Conservation (phyloP, 2,113 vertebrate genomes). For the Rhinolophus sinicus region DNA sequence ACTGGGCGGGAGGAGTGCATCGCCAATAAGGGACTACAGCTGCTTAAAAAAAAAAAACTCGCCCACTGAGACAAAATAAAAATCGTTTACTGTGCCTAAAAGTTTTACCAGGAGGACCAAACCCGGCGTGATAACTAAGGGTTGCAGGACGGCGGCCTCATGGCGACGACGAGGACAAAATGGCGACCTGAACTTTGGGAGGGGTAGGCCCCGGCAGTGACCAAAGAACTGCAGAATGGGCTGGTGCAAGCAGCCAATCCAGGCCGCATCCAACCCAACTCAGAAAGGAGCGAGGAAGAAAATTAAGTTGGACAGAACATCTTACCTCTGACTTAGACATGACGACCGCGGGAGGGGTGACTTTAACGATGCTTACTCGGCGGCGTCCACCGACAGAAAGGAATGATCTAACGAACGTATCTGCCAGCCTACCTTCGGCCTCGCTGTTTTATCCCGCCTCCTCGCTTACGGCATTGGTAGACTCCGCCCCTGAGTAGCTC, state of each 20-base stretch:
- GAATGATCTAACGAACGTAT: conserved; percentile 1
- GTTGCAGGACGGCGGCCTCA: conserved; percentile 25
- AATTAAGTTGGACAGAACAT: fast-evolving
- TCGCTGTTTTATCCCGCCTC: conserved; percentile 77
- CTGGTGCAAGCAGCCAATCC: not conserved
- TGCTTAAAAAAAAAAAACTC: not conserved
- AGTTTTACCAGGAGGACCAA: fast-evolving
- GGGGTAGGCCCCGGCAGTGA: conserved; percentile 44
- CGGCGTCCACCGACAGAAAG: conserved; percentile 72
- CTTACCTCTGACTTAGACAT: conserved; percentile 85
- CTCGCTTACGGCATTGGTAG: conserved; percentile 63
- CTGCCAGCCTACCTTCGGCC: conserved; percentile 73
- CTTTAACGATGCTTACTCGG: conserved; percentile 63
- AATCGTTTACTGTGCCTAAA: fast-evolving
- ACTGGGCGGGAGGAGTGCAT: fast-evolving
- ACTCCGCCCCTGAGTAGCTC: not conserved
- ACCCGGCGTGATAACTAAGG: fast-evolving
- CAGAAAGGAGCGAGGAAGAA: fast-evolving
- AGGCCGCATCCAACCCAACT: fast-evolving
- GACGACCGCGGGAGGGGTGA: not conserved
- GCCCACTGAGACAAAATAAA: fast-evolving
- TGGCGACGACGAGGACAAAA: conserved; percentile 77
- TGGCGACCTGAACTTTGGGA: conserved; percentile 77
- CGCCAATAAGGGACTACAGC: fast-evolving
- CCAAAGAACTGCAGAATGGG: not conserved